These are phyloP conservation scores for Stenotaenia linearis DNA, from an alignment of 2,888 invertebrate genomes.

Conservation along the genomic window DNA sequence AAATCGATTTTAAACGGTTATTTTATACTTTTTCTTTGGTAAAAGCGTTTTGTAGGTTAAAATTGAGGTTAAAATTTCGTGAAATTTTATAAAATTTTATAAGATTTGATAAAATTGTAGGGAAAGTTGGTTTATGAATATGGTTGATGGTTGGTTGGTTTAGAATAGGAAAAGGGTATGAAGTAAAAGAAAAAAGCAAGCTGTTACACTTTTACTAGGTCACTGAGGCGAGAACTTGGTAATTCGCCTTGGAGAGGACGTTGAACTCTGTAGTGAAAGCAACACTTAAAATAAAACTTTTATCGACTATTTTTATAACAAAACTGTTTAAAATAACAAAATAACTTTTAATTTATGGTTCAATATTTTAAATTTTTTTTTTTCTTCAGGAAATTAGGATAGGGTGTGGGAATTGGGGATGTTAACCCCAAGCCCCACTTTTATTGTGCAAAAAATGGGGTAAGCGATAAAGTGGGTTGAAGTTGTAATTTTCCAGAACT, in stretches of 20 bases:
- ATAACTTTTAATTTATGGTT: background rate
- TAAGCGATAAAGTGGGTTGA: background rate
- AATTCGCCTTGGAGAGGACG: slow-evolving; percentile 7
- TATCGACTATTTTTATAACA: no score
- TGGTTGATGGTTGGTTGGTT: background rate
- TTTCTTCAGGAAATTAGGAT: background rate
- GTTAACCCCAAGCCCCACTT: background rate
- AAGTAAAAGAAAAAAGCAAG: background rate
- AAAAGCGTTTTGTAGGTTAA: no score
- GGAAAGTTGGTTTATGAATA: background rate
- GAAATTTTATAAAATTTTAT: background rate
- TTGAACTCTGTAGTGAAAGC: slow-evolving; percentile 15
- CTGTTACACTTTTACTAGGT: slow-evolving; percentile 5
- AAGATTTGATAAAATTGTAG: background rate
- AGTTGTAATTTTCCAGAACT: background rate
- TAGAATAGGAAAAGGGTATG: background rate
- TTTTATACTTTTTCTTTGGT: no score
- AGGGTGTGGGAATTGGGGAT: background rate
- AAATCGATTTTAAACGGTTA: no score
- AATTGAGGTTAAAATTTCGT: no score
- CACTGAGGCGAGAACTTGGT: background rate
- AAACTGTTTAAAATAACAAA: no score
- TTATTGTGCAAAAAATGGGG: background rate
- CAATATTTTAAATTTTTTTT: background rate
- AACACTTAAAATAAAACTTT: background rate